These are phyloP conservation scores for Enteromius treurensis DNA, from an alignment of 2,797 vertebrate species.

Conservation along the genomic window DNA sequence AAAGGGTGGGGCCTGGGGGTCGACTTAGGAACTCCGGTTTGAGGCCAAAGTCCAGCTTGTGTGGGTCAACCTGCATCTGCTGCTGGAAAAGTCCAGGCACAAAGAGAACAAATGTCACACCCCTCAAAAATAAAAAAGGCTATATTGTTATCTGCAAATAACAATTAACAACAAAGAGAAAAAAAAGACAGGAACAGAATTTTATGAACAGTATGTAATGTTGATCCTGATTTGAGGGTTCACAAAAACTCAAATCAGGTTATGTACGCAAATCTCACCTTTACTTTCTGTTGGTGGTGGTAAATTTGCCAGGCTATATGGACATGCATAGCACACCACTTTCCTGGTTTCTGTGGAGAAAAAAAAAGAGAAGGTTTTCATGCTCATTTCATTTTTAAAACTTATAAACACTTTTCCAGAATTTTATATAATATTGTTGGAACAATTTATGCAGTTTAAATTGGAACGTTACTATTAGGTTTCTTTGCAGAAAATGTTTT, in stretches of 20 bases:
- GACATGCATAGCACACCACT: conserved; percentile 98
- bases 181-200: background rate
- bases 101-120: conserved; percentile 48
- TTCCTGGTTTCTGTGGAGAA: conserved; percentile 90
- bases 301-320: conserved; percentile 99
- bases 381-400: background rate
- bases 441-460: background rate
- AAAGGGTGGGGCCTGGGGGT: conserved; percentile 92
- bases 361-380: conserved; percentile 11
- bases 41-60: conserved; percentile 97
- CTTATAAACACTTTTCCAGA: background rate
- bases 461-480: background rate
- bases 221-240: background rate
- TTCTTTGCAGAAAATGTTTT: background rate
- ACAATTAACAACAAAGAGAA: background rate
- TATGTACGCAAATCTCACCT: conserved; percentile 83
- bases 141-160: background rate
- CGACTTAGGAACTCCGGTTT: conserved; percentile 96
- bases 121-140: background rate
- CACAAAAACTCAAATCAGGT: background rate
- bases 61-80: conserved; percentile 98
- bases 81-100: conserved; percentile 82
- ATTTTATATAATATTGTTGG: background rate
- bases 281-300: conserved; percentile 98
- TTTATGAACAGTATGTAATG: background rate